Evolutionary conservation across 2,888 invertebrate species (phyloP), one percentile per base, ranked within the genome.

Genomic region (Amblyjoppa fuscipennis): DNA sequence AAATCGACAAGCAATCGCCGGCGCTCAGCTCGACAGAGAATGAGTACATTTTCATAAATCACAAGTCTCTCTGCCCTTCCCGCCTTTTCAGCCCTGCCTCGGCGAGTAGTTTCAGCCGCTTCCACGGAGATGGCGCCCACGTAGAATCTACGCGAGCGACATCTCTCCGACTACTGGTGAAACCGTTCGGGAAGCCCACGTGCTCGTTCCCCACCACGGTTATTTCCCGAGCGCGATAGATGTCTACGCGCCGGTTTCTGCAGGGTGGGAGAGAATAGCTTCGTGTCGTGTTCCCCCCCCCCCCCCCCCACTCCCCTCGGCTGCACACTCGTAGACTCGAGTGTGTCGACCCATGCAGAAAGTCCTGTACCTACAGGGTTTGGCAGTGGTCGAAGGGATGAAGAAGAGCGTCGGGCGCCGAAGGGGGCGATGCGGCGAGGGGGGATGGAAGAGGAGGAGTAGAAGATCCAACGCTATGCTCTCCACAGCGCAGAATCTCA

Each of bases 401-500:
- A 80, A 68, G 68, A 51, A 70, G 74, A 28, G 78, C 38, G 75
- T 59, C 91, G 91, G 91, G 89, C 92, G 90, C 92, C 92, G 93
- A 93, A 93, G 94, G 94, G 94, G 94, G 34, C 71, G 78, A 38
- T 70, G 78, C 38, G 74, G 71, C 92, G 91, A 91, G 91, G 91
- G 90, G 92, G 89, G 20, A 20, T 92, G 92, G 93, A 93, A 93
- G 94, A 94, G 94, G 94, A 59, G 74, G 28, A 69, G 68, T 20
- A 59, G 82, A 85, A 85, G 81, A 85, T 85, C 83, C 83, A 83
- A 83, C 71, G 82, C 75, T 88, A 90, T 91, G 93, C 91, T 91
- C 87, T 90, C 91, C 88, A 93, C 92, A 89, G 94, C 94, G 94
- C 94, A 93, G 94, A 94, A 93, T 93, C 93, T 92, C 94, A 94